Conservation (phyloP, 2,113 vertebrate genomes). For the Urocynchramus pylzowi region DNA sequence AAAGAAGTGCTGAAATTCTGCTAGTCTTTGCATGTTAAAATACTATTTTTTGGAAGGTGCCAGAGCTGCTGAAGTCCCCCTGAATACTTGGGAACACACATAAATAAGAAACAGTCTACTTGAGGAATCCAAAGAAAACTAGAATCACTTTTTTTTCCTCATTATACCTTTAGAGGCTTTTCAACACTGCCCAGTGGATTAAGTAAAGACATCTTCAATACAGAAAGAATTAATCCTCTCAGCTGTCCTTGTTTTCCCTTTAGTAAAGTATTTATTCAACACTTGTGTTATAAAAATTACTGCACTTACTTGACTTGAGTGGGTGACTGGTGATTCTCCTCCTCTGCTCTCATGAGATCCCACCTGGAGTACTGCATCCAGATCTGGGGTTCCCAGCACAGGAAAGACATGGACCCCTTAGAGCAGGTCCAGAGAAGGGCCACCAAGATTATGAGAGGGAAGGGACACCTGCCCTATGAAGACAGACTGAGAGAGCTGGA, state of each 20-base stretch:
- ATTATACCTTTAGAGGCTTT: neutral
- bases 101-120: neutral
- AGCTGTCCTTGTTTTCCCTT: neutral
- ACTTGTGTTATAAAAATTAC: neutral
- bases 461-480: neutral
- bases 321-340: neutral
- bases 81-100: neutral
- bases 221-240: neutral
- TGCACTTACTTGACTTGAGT: neutral
- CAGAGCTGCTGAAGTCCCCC: neutral
- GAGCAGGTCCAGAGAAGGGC: neutral
- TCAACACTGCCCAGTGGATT: neutral
- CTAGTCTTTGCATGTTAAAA: neutral
- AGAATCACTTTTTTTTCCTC: neutral
- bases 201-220: neutral
- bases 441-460: neutral
- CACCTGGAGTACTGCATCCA: neutral
- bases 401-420: neutral
- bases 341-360: neutral
- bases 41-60: neutral
- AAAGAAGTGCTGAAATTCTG: neutral
- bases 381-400: neutral
- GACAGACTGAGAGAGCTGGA: neutral
- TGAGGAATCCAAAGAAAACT: neutral
- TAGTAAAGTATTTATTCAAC: neutral